phyloP scores from a whole-genome alignment of 2,888 invertebrate genomes.

The Steinernema hermaphroditum region DNA sequence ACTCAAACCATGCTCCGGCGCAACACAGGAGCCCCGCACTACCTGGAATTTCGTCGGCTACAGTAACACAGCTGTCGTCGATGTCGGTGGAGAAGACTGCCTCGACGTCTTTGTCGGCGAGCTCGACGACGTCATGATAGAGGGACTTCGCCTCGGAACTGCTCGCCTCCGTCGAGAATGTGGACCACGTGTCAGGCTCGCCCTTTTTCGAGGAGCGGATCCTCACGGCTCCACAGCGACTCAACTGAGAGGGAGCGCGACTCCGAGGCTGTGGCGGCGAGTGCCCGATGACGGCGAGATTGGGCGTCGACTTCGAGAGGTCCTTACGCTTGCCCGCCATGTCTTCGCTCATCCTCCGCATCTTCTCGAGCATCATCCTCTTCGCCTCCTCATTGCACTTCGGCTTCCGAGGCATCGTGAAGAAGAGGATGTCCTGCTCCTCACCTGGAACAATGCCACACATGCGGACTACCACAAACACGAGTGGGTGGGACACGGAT shows the following conservation, averaged over 20 bases:
- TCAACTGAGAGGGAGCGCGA: background rate
- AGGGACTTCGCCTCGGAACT: background rate
- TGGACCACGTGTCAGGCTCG: background rate
- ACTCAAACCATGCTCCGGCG: background rate
- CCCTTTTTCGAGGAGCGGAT: background rate
- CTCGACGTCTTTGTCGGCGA: background rate
- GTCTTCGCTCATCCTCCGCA: constrained; percentile 2
- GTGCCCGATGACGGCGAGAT: background rate
- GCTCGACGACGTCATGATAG: background rate
- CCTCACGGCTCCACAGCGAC: background rate
- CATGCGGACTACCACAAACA: constrained; percentile 4
- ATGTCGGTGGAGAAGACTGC: background rate
- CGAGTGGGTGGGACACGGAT: background rate
- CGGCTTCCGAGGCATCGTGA: constrained; percentile 2
- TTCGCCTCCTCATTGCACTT: background rate
- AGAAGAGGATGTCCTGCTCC: constrained; percentile 6
- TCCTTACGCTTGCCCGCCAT: background rate
- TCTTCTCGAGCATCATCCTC: background rate
- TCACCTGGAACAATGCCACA: constrained; percentile 10
- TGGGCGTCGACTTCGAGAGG: constrained; percentile 7
- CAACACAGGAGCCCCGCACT: background rate
- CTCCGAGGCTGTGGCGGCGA: background rate
- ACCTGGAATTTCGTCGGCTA: constrained; percentile 22
- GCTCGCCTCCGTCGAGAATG: background rate
- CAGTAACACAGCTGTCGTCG: constrained; percentile 14